Base-by-base conservation (phyloP, 2,113 vertebrate genomes). In the Mohoua ochrocephala region DNA sequence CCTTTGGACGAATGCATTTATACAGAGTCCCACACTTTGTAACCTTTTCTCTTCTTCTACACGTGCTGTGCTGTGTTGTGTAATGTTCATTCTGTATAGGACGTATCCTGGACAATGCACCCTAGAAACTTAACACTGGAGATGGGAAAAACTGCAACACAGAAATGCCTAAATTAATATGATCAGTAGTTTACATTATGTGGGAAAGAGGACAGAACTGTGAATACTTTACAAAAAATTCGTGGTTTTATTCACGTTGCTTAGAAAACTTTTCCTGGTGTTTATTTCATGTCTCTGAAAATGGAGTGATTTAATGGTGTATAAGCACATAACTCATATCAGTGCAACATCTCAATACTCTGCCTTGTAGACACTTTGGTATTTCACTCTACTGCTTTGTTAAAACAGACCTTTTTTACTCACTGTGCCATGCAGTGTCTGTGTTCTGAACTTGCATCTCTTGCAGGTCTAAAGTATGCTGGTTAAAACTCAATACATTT, bases 21-120 rank as follows among this genome's bases (percentile, higher is more conserved):
- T 99, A 99, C 97, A 98, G 98, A 97, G 96, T 99, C 89, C 98
- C 98, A 21, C 98, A 99, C 95, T 99, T 99, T 83, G 91, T 99
- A 89, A 96, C 98, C 37, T 96, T 97, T 74, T 98, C 98, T n/a
- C 97, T 99, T 73, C 90, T 97, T 54, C 97, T 99, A n/a, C 97
- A 99, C 28, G 96, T 98, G 15, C 82, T 98, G 50, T 99, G 99
- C 91, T 98, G 98, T 96, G 89, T 98, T 89, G 95, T 99, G 95
- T 99, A 97, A 73, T 5, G 9, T 59, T 82, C 10, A 13, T 61
- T 47, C 78, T 77, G 6, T 57, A 13, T 15, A 30, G 28, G 22
- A 49, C 35, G 28, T 24, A 12, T 8, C 23, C 35, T 64, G 41
- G 69, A 54, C 39, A 41, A 14, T 61, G 42, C 86, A 42, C 76